phyloP scores from a whole-genome alignment of 2,113 vertebrate species.

The Phyllostomus hastatus region DNA sequence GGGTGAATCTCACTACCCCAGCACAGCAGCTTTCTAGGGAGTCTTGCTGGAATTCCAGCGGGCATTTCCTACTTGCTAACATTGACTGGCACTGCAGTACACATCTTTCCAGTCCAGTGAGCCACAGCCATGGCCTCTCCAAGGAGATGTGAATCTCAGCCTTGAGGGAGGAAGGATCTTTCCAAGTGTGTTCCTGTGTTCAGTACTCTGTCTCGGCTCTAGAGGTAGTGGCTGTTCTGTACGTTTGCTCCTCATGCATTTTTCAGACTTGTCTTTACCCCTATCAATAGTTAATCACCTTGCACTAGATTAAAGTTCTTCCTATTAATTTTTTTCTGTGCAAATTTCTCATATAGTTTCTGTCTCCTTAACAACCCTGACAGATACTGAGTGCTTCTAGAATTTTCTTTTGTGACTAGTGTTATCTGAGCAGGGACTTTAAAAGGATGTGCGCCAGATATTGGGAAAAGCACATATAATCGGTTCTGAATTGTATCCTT shows the following conservation, averaged over 20 bases:
- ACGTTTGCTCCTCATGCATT: background rate
- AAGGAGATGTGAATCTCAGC: background rate
- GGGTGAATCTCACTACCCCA: background rate
- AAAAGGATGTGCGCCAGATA: background rate
- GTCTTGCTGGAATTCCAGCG: background rate
- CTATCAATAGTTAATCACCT: background rate
- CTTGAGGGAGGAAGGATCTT: background rate
- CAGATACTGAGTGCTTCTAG: background rate
- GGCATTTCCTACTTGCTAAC: background rate
- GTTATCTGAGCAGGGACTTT: background rate
- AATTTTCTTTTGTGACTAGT: background rate
- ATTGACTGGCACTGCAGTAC: background rate
- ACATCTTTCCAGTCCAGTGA: background rate
- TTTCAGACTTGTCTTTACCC: background rate
- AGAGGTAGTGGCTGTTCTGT: background rate
- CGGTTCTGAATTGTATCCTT: background rate
- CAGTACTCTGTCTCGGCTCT: background rate
- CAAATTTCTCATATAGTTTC: background rate
- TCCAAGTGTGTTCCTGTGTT: background rate
- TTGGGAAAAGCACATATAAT: background rate
- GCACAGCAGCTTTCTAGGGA: background rate
- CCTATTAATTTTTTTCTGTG: background rate
- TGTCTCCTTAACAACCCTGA: background rate
- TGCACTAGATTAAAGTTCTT: background rate
- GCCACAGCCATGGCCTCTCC: background rate